Evolutionary conservation across 2,113 vertebrate genomes (phyloP).

Genomic region (Vanacampus margaritifer): DNA sequence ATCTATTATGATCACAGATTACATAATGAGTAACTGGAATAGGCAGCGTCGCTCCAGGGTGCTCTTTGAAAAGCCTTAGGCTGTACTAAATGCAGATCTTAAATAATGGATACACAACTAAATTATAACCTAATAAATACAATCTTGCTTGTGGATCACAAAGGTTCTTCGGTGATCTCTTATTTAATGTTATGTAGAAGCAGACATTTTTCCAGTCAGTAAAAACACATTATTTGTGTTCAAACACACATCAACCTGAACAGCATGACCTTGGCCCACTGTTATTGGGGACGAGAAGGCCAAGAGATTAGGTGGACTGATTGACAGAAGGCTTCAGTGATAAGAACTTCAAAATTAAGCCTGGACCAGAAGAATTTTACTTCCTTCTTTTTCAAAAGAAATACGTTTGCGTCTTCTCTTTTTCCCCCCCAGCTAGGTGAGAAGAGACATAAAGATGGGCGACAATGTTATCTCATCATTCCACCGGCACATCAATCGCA

Average conservation of each 20-base stretch:
- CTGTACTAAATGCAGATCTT: constrained; percentile 11
- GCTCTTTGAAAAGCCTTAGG: constrained; percentile 14
- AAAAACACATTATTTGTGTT: constrained; percentile 28
- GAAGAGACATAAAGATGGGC: constrained; percentile 65
- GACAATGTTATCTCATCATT: constrained; percentile 75
- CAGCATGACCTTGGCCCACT: constrained; percentile 49
- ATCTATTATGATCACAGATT: constrained; percentile 22
- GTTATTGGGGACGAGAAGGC: constrained; percentile 47
- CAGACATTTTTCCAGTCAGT: constrained; percentile 3
- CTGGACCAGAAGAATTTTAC: constrained; percentile 32
- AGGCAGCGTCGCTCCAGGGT: constrained; percentile 24
- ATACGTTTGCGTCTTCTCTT: constrained; percentile 49
- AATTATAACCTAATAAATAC: not conserved
- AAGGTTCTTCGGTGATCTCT: not conserved
- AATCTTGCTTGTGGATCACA: not conserved
- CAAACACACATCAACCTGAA: constrained; percentile 32
- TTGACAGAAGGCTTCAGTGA: constrained; percentile 52
- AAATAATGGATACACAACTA: constrained; percentile 9
- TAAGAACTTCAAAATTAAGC: constrained; percentile 70
- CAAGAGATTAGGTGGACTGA: constrained; percentile 62
- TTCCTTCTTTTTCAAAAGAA: constrained; percentile 38
- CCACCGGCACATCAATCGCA: constrained; percentile 72
- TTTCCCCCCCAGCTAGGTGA: constrained; percentile 6
- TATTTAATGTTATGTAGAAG: constrained; percentile 16
- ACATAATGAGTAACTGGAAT: constrained; percentile 27